Base-by-base conservation (phyloP, 53 echinoderm and acorn worm species). In the Temnopleurus reevesii region DNA sequence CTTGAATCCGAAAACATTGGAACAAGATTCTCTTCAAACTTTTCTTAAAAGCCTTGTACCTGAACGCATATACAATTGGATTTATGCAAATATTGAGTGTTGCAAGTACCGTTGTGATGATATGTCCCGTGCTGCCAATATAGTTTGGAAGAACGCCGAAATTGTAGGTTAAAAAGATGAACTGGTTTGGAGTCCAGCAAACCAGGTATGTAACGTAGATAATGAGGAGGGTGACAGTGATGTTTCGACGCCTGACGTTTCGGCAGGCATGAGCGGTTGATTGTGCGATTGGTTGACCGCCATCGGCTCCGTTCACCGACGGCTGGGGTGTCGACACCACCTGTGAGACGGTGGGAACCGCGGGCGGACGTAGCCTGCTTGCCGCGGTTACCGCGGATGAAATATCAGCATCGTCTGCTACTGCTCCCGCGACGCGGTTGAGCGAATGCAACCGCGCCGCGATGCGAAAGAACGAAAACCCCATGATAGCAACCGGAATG, bases 181-280 rank as follows among this genome's bases (percentile, higher is more conserved):
- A 90, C 76, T 95, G 95, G 61, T 95, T 95, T 0, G 95, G 95
- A 0, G 95, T 90, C 95, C 95, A 95, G 90, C 95, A 95, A 1
- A 95, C 28, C 0, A 95, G 43, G 87, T 95, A 95, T 12, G 89
- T 88, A 49, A 95, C n/a, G 86, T 93, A 95, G 8, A 93, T 58
- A 1, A 93, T 89, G 58, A 92, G 77, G 33, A 93, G 86, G 12
- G 95, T 95, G 41, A 92, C 38, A 59, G 95, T 95, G 51, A 95
- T 84, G 55, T 93, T 95, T 33, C 93, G 93, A 2, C 90, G 84
- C 13, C 90, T 87, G 1, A 76, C 76, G 35, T 91, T 86, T 1
- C 93, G 44, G 57, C 54, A 53, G 38, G 56, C 56, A 5, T 24
- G 45, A 19, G 41, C 23, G 26, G 71, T 38, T 7, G 71, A 21